These are phyloP conservation scores for Columbina picui DNA, from an alignment of 2,113 vertebrate genomes.

Conservation along the genomic window DNA sequence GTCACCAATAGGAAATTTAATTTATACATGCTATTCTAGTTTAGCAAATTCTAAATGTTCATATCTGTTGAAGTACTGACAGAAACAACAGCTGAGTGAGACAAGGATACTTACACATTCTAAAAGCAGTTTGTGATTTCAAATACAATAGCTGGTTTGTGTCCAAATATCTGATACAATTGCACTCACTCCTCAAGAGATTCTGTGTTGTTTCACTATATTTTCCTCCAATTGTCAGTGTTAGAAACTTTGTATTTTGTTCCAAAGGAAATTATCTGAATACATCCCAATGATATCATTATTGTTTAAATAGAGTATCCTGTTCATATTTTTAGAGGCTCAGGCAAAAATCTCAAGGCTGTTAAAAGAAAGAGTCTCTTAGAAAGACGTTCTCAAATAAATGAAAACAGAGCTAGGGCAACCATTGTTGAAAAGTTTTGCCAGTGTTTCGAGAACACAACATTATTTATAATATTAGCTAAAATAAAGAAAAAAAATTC, in stretches of 20 bases:
- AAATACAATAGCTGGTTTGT: slow-evolving; percentile 71
- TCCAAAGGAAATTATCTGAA: slow-evolving; percentile 72
- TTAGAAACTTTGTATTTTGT: slow-evolving; percentile 65
- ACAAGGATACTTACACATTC: background rate
- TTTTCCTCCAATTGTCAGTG: slow-evolving; percentile 81
- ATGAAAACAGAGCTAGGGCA: background rate
- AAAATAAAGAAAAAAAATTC: background rate
- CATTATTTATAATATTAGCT: background rate
- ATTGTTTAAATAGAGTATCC: slow-evolving; percentile 46
- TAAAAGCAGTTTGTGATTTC: background rate
- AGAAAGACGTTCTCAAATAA: background rate
- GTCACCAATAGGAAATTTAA: background rate
- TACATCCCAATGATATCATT: background rate
- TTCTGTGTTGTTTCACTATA: slow-evolving; percentile 57
- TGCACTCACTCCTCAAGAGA: slow-evolving; percentile 40
- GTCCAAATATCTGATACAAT: slow-evolving; percentile 63
- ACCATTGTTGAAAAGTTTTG: background rate
- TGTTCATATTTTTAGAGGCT: background rate
- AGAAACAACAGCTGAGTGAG: background rate
- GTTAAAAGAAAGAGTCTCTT: background rate
- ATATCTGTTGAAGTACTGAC: background rate
- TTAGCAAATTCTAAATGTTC: background rate
- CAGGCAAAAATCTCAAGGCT: slow-evolving; percentile 11
- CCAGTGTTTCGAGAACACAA: background rate
- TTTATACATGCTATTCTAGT: background rate